Base-by-base conservation (phyloP, 2,888 invertebrate genomes). In the Listrodromus nycthemerus region DNA sequence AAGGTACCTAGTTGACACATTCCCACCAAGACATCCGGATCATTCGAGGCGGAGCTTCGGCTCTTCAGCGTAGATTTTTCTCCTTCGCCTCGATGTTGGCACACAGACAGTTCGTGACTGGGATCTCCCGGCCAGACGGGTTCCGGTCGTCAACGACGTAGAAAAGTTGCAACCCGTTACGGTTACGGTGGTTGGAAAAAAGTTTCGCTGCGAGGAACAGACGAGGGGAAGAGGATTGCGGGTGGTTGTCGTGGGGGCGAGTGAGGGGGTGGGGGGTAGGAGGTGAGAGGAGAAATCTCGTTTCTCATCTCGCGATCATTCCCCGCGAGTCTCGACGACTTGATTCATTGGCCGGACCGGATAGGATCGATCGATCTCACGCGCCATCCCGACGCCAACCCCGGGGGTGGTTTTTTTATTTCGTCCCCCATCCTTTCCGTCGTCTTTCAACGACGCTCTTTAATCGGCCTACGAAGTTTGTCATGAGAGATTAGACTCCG, bases 231-330 rank as follows among this genome's bases (percentile, higher is more conserved):
- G 65, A 30, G 66, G 50, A 66, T 5, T 16, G 30, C 7, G 1
- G 27, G 19, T 0, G 24, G 55, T 24, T 55, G 37, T 30, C 41
- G 73, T 10, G 55, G 55, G 52, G 37, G 37, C n/a, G n/a, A 10
- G 37, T 2, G 37, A 2, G 10, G 33, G 33, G 33, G 33, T 7
- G 33, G 33, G 7, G 7, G 33, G 0, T 6, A 0, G 33, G 58
- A 70, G 37, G 73, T 66, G 61, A 70, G 70, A 71, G 67, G 67
- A 67, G 67, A 82, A 84, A 84, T 82, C 81, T 82, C 84, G 81
- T 84, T 84, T 84, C 84, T 84, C 84, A 84, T 84, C 84, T 82
- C 67, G 41, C 84, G 84, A 82, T 82, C 84, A 79, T 84, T 84
- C 82, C 80, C 71, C 45, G 61, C 81, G 71, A 75, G 65, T 52